phyloP scores from a whole-genome alignment of 2,113 vertebrate genomes.

The Ellobius talpinus region DNA sequence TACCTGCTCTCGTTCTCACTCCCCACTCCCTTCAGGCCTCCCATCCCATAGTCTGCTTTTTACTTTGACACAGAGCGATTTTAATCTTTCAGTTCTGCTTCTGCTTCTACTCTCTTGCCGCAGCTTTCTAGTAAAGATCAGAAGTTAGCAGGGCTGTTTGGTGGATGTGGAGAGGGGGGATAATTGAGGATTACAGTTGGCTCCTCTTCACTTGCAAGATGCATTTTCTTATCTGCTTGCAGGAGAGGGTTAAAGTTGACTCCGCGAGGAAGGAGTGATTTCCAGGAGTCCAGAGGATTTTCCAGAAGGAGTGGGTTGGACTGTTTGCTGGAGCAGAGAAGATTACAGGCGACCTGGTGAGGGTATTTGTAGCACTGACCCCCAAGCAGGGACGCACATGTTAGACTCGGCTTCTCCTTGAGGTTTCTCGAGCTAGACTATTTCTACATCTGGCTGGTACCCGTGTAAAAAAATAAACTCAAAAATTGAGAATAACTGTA shows the following conservation, averaged over 20 bases:
- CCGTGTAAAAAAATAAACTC: slow-evolving; percentile 67
- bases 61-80: background rate
- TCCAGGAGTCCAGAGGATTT: slow-evolving; percentile 63
- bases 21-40: background rate
- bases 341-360: slow-evolving; percentile 56
- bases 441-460: slow-evolving; percentile 56
- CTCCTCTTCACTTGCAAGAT: slow-evolving; percentile 22
- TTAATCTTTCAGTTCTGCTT: slow-evolving; percentile 62
- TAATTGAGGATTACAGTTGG: slow-evolving; percentile 65
- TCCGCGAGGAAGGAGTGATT: slow-evolving; percentile 57
- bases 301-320: slow-evolving; percentile 34
- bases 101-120: background rate
- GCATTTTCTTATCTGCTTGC: slow-evolving; percentile 60
- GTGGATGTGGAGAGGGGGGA: slow-evolving; percentile 50
- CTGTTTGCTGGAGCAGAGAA: slow-evolving; percentile 55
- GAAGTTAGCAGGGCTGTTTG: slow-evolving; percentile 44
- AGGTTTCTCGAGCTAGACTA: slow-evolving; percentile 37
- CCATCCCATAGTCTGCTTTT: background rate
- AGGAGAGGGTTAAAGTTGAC: slow-evolving; percentile 65
- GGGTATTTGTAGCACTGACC: slow-evolving; percentile 33
- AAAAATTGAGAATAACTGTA: slow-evolving; percentile 68
- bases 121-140: slow-evolving; percentile 64
- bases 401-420: slow-evolving; percentile 21
- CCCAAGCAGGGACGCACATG: background rate
- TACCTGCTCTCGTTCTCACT: background rate